phyloP scores from a whole-genome alignment of 1,140 invertebrate genomes.

The Apis laboriosa region DNA sequence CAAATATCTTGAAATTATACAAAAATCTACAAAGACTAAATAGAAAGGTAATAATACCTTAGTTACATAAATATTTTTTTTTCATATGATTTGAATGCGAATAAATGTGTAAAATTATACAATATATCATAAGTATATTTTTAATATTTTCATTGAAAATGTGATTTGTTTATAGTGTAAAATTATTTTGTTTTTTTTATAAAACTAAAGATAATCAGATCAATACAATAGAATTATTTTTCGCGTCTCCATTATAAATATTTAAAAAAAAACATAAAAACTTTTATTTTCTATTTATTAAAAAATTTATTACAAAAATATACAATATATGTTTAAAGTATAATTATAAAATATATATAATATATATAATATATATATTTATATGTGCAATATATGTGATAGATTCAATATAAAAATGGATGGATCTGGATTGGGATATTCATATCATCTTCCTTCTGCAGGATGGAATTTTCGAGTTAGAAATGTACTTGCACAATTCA shows the following conservation, averaged over 20 bases:
- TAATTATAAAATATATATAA: background rate
- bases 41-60: constrained; percentile 17
- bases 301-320: background rate
- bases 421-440: constrained; percentile 87
- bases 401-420: constrained; percentile 70
- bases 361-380: constrained; percentile 2
- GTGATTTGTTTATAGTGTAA: background rate
- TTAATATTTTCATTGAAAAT: background rate
- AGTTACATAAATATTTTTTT: background rate
- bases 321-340: background rate
- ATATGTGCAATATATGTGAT: background rate
- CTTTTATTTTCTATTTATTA: too few relatives aligned
- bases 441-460: constrained; percentile 91
- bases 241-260: background rate
- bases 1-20: background rate
- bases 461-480: constrained; percentile 89
- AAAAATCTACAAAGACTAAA: background rate
- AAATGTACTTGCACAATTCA: constrained; percentile 92
- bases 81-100: background rate
- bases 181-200: background rate
- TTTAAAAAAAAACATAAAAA: too few relatives aligned
- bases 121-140: too few relatives aligned
- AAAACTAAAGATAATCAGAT: background rate
- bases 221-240: background rate
- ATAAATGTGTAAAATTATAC: background rate